Evolutionary conservation across 2,797 vertebrate species (phyloP).

Genomic region (Parambassis ranga): DNA sequence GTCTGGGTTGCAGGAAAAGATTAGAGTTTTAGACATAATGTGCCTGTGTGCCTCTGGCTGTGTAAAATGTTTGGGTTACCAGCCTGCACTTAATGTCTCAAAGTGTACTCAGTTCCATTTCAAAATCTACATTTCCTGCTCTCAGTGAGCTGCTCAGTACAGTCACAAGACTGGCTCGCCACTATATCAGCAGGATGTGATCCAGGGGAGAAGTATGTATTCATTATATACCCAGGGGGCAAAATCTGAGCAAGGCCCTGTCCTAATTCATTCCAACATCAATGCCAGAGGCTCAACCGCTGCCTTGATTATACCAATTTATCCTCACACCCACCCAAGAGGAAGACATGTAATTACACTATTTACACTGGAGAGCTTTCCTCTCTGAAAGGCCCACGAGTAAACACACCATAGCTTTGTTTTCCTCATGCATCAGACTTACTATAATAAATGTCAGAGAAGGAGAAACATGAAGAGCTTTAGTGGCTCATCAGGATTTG

Average conservation of each 20-base stretch:
- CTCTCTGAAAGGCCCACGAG: constrained; percentile 2
- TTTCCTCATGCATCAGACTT: background rate
- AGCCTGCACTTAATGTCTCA: background rate
- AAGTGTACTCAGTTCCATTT: background rate
- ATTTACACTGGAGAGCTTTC: constrained; percentile 60
- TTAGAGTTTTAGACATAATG: no score
- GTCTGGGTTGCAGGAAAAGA: no score
- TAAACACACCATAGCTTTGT: constrained; percentile 20
- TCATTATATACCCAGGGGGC: constrained; percentile 56
- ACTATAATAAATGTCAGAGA: background rate
- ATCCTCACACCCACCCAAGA: constrained; percentile 57
- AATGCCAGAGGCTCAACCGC: constrained; percentile 46
- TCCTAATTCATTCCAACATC: constrained; percentile 64
- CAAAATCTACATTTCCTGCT: background rate
- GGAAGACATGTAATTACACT: constrained; percentile 73
- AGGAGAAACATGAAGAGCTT: background rate
- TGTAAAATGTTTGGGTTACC: background rate
- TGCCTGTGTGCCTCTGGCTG: no score
- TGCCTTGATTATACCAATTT: constrained; percentile 73
- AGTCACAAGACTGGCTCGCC: constrained; percentile 7
- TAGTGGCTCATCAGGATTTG: background rate
- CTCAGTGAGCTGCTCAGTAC: background rate
- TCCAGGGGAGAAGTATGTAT: constrained; percentile 51
- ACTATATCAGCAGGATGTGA: constrained; percentile 62
- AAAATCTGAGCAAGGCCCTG: constrained; percentile 26